Conservation (phyloP, 2,888 invertebrate genomes). For the Lasioglossum zephyrum region DNA sequence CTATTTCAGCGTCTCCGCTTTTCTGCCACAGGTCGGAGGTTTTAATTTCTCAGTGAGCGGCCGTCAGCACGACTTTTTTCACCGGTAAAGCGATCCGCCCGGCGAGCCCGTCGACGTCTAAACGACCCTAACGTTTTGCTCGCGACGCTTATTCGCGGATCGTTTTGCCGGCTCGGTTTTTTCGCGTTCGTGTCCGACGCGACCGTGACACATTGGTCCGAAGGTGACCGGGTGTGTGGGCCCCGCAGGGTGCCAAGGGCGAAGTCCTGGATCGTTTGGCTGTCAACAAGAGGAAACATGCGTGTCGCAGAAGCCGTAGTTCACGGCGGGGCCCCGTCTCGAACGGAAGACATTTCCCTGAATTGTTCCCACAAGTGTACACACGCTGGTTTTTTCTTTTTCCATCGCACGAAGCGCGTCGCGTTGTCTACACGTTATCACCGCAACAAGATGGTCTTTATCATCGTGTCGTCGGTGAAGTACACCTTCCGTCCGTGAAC, state of each 20-base stretch:
- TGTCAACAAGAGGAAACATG: conserved; percentile 63
- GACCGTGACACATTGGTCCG: conserved; percentile 15
- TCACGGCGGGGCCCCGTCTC: conserved; percentile 9
- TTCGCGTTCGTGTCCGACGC: conserved; percentile 3
- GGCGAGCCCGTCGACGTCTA: conserved; percentile 50
- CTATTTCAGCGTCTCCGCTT: not conserved
- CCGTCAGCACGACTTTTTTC: conserved; percentile 21
- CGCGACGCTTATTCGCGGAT: conserved; percentile 55
- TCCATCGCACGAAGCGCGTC: not conserved
- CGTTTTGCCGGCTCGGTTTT: conserved; percentile 29
- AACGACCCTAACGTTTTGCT: conserved; percentile 62
- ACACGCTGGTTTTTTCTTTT: conserved; percentile 30
- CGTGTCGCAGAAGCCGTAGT: conserved; percentile 49
- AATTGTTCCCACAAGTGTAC: conserved; percentile 57
- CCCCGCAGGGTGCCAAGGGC: conserved; percentile 35
- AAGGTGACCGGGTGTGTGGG: conserved; percentile 42
- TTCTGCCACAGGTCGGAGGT: not conserved
- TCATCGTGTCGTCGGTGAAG: conserved; percentile 24
- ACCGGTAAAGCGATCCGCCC: conserved; percentile 28
- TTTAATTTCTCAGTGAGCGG: conserved; percentile 15
- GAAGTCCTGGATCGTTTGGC: conserved; percentile 56
- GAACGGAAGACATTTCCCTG: conserved; percentile 58
- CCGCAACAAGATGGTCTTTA: conserved; percentile 27
- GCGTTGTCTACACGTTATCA: conserved; percentile 36
- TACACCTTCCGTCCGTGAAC: conserved; percentile 28